phyloP scores from a whole-genome alignment of 1,140 invertebrate genomes.

The Achatina immaculata region DNA sequence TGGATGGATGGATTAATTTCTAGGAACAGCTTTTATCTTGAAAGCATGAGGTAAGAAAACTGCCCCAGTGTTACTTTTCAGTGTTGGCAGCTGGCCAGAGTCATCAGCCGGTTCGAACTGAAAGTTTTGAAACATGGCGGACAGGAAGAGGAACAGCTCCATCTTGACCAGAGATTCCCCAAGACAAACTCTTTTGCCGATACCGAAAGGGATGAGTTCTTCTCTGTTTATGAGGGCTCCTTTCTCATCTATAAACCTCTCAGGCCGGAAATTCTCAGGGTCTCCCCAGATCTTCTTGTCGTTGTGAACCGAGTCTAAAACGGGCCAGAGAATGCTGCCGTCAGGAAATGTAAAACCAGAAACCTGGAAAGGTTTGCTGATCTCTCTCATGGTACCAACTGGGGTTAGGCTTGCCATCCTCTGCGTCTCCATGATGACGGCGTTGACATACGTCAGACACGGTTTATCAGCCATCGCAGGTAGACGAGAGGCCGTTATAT shows the following conservation, averaged over 20 bases:
- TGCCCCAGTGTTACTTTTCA: background rate
- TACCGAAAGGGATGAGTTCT: background rate
- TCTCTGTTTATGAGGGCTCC: background rate
- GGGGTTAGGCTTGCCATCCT: slow-evolving; percentile 49
- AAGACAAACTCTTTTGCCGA: background rate
- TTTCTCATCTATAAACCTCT: background rate
- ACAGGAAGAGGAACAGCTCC: background rate
- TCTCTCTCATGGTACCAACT: background rate
- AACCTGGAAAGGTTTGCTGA: slow-evolving; percentile 48
- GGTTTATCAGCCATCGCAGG: slow-evolving; percentile 38
- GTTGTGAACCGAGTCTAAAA: slow-evolving; percentile 54
- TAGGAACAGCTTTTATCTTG: too few species aligned
- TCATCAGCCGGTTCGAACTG: background rate
- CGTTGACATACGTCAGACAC: slow-evolving; percentile 44
- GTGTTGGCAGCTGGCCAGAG: background rate
- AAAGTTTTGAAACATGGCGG: background rate
- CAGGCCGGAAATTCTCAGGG: slow-evolving; percentile 78
- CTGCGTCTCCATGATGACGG: slow-evolving; percentile 45
- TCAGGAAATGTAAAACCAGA: slow-evolving; percentile 64
- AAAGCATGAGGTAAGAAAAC: too few species aligned
- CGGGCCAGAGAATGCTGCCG: slow-evolving; percentile 48
- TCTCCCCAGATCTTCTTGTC: slow-evolving; percentile 75
- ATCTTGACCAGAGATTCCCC: background rate
- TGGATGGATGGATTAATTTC: too few species aligned
- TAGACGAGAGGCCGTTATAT: slow-evolving; percentile 30